Evolutionary conservation across 2,113 vertebrate species (phyloP).

Genomic region (Upupa epops): DNA sequence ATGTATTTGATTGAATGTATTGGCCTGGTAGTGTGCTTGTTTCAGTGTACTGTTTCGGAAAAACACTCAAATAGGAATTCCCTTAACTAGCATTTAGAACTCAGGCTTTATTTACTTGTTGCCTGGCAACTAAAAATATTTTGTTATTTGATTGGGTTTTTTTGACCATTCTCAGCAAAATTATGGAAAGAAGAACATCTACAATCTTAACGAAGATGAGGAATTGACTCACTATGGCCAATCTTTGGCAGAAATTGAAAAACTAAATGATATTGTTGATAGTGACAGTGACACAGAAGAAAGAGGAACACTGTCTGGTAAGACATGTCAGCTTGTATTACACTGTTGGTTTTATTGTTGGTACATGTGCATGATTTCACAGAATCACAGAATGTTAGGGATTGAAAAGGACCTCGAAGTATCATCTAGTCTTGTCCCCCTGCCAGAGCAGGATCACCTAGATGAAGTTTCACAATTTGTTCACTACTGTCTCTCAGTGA

Average conservation of each 20-base stretch:
- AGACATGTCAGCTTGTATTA: background rate
- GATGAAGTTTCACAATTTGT: too few species aligned
- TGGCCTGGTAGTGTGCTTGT: background rate
- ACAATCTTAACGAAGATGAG: slow-evolving; percentile 95
- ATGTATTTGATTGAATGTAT: background rate
- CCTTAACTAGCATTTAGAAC: background rate
- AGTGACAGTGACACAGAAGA: slow-evolving; percentile 92
- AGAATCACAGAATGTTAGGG: too few species aligned
- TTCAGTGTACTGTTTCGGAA: background rate
- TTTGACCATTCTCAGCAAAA: slow-evolving; percentile 73
- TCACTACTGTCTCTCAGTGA: background rate
- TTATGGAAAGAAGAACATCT: slow-evolving; percentile 87
- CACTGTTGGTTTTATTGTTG: background rate
- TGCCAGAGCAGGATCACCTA: too few species aligned
- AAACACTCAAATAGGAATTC: background rate
- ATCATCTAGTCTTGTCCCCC: too few species aligned
- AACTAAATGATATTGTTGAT: slow-evolving; percentile 83
- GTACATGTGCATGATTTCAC: accelerated
- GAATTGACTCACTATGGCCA: slow-evolving; percentile 96
- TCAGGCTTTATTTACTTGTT: background rate
- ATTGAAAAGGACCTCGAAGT: too few species aligned
- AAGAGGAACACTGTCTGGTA: slow-evolving; percentile 87
- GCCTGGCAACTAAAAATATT: background rate
- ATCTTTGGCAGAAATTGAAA: slow-evolving; percentile 94
- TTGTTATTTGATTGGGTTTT: background rate